Base-by-base conservation (phyloP, 2,113 vertebrate species). In the Leucopsar rothschildi region DNA sequence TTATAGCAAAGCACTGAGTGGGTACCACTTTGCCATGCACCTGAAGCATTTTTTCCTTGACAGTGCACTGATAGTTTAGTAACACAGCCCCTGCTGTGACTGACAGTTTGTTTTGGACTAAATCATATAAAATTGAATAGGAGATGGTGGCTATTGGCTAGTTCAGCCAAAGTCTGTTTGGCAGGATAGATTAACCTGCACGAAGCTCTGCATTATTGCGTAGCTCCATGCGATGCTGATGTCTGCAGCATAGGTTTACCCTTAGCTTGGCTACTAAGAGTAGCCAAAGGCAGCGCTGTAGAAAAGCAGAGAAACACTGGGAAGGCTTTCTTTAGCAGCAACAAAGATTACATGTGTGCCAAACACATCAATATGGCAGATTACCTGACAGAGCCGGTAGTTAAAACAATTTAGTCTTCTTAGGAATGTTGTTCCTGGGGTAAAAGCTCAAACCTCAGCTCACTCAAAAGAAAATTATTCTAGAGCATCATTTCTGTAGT, bases 21-120 rank as follows among this genome's bases (percentile, higher is more conserved):
- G 53, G 29, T 79, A 91, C 65, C 73, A 39, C 82, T 95, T 95
- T 92, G 52, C 69, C 40, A 28, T 85, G 77, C 84, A 96, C 93
- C 93, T 95, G 93, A 95, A 95, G 28, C 45, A 86, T 79, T 95
- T 94, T 95, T 87, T 90, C 50, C 89, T 95, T 91, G 71, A 95
- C 78, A 50, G 42, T 91, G 65, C 89, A 79, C 89, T 76, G 47
- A 79, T 53, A 92, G 80, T 93, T 93, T 88, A 95, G 86, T 37
- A 91, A 92, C 80, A 79, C 52, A 89, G 69, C 29, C 28, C 86
- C 91, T 75, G 31, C 83, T 60, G 94, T 94, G 94, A 93, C 60
- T 96, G 76, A 96, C 88, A 86, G 88, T 86, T 86, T 55, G 27
- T 44, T 95, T 95, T 79, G 91, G 60, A 92, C 68, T 92, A 93